Base-by-base conservation (phyloP, 1,140 invertebrate species). In the Apis florea region DNA sequence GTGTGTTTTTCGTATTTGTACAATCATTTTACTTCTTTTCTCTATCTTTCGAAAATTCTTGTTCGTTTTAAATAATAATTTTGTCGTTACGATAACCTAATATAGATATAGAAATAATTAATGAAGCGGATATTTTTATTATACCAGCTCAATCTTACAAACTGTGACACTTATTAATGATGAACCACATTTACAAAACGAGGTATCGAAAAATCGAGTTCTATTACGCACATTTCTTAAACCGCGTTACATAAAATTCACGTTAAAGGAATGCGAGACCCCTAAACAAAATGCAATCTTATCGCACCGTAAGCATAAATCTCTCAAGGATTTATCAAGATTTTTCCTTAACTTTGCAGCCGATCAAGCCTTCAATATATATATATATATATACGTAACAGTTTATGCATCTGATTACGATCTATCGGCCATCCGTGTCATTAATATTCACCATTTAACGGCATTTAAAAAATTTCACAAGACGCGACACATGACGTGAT, bases 321-420 rank as follows among this genome's bases (percentile, higher is more conserved):
- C 21, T 72, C 26, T 58, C 70, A 58, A 24, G 31, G n/a, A 72
- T 58, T 72, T 72, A 58, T 72, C 70, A 72, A 72, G 70, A 72
- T 58, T 21, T 21, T 19, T 4, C 31, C 31, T 24, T 19, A 71
- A 72, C 31, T 72, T 58, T 21, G 8, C 49, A 24, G 51, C 17
- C 21, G 58, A 58, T 72, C 70, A 6, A 58, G 26, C 31, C 4
- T 40, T 4, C 26, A n/a, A 51, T 51, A 17, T 5, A n/a, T n/a
- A n/a, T n/a, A n/a, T n/a, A n/a, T n/a, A n/a, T n/a, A n/a, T n/a
- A 2, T 72, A 72, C 19, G 31, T 31, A 58, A 58, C 13, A 58
- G 24, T 72, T 72, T 24, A 24, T 72, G 54, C 70, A 72, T 40
- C 31, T n/a, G 54, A 72, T 47, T n/a, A 40, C 12, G 8, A 72